phyloP scores from a whole-genome alignment of 2,113 vertebrate species.

The Datnioides undecimradiatus region DNA sequence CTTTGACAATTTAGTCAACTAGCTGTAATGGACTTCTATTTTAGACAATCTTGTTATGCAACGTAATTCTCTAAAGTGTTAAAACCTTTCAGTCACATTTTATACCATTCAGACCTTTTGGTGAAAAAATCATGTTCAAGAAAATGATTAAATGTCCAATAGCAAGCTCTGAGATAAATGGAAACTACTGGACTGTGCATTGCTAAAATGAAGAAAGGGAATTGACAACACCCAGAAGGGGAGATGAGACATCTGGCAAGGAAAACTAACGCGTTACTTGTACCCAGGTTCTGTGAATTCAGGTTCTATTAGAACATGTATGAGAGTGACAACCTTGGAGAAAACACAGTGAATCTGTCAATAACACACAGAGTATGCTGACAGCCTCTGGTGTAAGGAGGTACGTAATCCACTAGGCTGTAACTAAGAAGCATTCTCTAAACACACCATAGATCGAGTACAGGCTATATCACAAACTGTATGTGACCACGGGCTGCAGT shows the following conservation, averaged over 20 bases:
- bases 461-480: not conserved
- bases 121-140: conserved; percentile 4
- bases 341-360: not conserved
- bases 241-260: conserved; percentile 27
- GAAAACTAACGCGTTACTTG: conserved; percentile 38
- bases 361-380: not conserved
- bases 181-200: conserved; percentile 47
- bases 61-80: not conserved
- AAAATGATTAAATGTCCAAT: conserved; percentile 23
- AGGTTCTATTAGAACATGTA: conserved; percentile 23
- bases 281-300: conserved; percentile 14
- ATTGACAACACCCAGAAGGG: conserved; percentile 44
- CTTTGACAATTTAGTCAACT: not conserved
- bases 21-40: no score
- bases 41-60: not conserved
- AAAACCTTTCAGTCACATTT: not conserved
- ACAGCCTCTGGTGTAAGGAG: not conserved
- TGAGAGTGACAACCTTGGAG: not conserved
- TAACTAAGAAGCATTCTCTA: not conserved
- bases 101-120: not conserved
- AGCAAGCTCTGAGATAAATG: conserved; percentile 26
- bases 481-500: no score
- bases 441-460: conserved; percentile 3
- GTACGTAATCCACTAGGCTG: not conserved
- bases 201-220: conserved; percentile 49